Conservation (phyloP, 1,140 invertebrate genomes). For the Oppia nitens region DNA sequence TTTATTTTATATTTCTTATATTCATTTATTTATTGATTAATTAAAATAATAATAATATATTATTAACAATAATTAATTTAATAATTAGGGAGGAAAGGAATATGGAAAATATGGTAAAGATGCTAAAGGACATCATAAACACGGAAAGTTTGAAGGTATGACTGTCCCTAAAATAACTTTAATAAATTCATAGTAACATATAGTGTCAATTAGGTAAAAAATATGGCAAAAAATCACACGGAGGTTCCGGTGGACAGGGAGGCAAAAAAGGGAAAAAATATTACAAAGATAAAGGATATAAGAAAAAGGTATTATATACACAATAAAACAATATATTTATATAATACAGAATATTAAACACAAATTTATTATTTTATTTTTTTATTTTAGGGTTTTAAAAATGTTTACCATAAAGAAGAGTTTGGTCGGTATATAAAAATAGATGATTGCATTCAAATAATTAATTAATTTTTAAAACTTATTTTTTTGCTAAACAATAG, state of each 20-base stretch:
- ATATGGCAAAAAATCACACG: not conserved
- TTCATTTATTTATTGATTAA: not conserved
- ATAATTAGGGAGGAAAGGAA: not conserved
- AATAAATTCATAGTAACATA: not conserved
- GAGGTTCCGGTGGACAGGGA: not conserved
- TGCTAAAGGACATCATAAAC: not conserved
- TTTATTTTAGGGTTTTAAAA: constrained; percentile 18
- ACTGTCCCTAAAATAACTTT: not conserved
- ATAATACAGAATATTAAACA: not conserved
- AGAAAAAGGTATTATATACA: constrained; percentile 2
- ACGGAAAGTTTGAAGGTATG: not conserved
- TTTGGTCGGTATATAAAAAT: constrained; percentile 6
- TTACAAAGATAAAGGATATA: constrained; percentile 6
- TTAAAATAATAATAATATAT: not conserved
- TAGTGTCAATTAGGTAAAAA: not conserved
- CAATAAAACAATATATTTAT: not conserved
- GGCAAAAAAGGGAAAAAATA: not conserved
- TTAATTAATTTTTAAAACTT: not conserved
- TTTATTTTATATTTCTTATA: not conserved
- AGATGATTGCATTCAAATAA: not conserved
- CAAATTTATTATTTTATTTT: not conserved
- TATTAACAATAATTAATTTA: not conserved
- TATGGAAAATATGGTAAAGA: not conserved
- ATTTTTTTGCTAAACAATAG: not conserved
- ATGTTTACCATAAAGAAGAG: constrained; percentile 23